These are phyloP conservation scores for Varanus salvator DNA, from an alignment of 2,113 vertebrate species.

Conservation along the genomic window DNA sequence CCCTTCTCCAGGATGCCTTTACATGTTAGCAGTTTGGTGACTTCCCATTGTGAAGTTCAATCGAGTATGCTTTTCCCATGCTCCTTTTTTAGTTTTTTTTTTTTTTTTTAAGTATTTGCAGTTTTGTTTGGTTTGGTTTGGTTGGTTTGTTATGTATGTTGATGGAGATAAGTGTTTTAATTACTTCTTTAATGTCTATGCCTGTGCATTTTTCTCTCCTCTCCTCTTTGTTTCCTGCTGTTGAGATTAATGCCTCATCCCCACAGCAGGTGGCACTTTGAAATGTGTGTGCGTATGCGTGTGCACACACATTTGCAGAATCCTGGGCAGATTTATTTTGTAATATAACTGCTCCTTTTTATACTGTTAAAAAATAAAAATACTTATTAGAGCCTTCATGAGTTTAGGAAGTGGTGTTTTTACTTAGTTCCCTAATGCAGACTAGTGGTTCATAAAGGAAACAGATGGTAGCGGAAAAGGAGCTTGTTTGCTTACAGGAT, in stretches of 20 bases:
- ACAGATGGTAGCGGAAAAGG: background rate
- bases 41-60: conserved; percentile 74
- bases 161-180: conserved; percentile 87
- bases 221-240: conserved; percentile 82
- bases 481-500: background rate
- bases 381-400: conserved; percentile 75
- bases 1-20: conserved; percentile 50
- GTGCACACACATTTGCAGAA: conserved; percentile 65
- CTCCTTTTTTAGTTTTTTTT: too few species aligned
- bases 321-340: conserved; percentile 78
- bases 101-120: conserved; percentile 66
- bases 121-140: conserved; percentile 54
- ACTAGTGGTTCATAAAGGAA: conserved; percentile 50
- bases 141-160: conserved; percentile 71
- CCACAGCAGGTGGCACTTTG: conserved; percentile 82
- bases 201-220: conserved; percentile 80
- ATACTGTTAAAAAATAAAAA: conserved; percentile 47
- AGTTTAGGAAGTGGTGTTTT: conserved; percentile 61
- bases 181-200: conserved; percentile 85
- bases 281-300: conserved; percentile 69
- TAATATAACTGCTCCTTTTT: conserved; percentile 78
- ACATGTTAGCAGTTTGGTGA: conserved; percentile 62
- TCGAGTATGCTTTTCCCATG: conserved; percentile 29
- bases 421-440: conserved; percentile 52
- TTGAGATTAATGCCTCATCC: conserved; percentile 82